Percentiles rank a stretch among this genome's conserved stretches.
Evolutionary conservation across 2,113 vertebrate genomes (phyloP).

Genomic region (Phalacrocorax carbo): DNA sequence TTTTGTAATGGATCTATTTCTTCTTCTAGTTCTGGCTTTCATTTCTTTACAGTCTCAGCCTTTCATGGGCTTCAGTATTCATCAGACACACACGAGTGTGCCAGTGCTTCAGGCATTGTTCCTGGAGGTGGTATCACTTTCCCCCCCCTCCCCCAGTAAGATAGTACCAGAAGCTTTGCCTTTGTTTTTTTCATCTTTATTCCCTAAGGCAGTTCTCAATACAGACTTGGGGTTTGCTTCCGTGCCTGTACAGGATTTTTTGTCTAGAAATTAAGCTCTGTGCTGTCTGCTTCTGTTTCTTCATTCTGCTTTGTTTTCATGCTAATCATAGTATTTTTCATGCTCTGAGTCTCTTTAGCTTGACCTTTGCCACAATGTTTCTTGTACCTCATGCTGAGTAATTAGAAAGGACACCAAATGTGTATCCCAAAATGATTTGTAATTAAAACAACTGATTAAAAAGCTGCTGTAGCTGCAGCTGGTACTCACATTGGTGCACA

Average conservation of each 20-base stretch:
- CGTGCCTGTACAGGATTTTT: not conserved
- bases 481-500: not conserved
- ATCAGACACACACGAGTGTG: not conserved
- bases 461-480: not conserved
- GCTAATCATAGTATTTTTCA: not conserved
- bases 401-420: not conserved
- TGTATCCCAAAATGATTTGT: not conserved
- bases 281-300: not conserved
- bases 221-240: not conserved
- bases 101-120: slow-evolving; percentile 31
- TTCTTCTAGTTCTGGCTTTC: not conserved
- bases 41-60: not conserved
- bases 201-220: not conserved
- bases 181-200: slow-evolving; percentile 21
- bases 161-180: not conserved
- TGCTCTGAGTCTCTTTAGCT: not conserved
- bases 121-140: slow-evolving; percentile 1
- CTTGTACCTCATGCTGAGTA: not conserved
- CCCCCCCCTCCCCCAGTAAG: not conserved
- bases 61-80: not conserved
- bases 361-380: slow-evolving; percentile 19
- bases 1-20: not conserved
- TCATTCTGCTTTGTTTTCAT: not conserved
- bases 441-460: slow-evolving; percentile 8
- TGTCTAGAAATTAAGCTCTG: not conserved